Evolutionary conservation across 2,888 invertebrate genomes (phyloP), one percentile per base, ranked within the genome.

Genomic region (Hololepta plana): DNA sequence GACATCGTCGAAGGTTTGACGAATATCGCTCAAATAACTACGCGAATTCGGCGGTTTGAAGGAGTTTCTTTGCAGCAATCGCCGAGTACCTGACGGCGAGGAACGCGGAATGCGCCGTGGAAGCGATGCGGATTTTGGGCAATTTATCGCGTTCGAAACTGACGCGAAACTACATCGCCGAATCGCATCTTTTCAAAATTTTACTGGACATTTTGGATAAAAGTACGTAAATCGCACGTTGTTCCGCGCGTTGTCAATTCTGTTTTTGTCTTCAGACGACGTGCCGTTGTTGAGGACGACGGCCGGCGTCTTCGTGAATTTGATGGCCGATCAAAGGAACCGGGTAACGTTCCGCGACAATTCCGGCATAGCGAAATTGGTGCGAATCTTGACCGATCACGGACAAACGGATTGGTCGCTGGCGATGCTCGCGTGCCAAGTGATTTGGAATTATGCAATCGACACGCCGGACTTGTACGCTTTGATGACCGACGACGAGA

Each of bases 251-350:
- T n/a, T n/a, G n/a, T n/a, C n/a, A n/a, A n/a, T n/a, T n/a, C n/a
- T n/a, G n/a, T n/a, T n/a, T n/a, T n/a, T n/a, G 11, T 30, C 41
- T 43, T 44, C 56, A 57, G 70, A 66, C 30, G 72, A 74, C 29
- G 55, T 64, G 24, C 72, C 72, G 38, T 60, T 82, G 9, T 65
- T 81, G 1, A 73, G 73, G 45, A 74, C 81, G 4, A 72, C 79
- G 2, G 73, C 77, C 29, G 85, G 85, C 2, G 79, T 85, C 19
- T 61, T 85, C 25, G 81, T 85, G 11, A 85, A 85, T 59, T 64
- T 85, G 40, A 68, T 68, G 46, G 62, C 68, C 7, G 68, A 63
- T 35, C 57, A 57, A 37, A 61, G 62, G 36, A 62, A 63, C 31
- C 52, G 69, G 22, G 43, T 51, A 13, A 54, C 62, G 14, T 62